Evolutionary conservation across 2,888 invertebrate species (phyloP), one percentile per base, ranked within the genome.

Genomic region (Hirtodrosophila alboralis): DNA sequence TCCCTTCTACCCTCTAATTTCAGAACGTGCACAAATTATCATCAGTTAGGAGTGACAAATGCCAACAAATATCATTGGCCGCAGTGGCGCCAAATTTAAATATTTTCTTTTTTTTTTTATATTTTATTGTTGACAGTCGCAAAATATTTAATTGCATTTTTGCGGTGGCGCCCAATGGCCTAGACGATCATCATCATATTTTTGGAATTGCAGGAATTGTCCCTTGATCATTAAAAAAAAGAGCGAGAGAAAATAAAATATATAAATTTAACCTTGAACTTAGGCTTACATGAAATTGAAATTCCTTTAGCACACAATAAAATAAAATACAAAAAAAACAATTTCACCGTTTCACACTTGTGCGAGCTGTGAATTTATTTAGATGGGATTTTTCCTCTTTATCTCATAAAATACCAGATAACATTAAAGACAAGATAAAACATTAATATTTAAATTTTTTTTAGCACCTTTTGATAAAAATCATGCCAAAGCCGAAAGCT

Each of bases 401-500:
- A 49, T 44, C 30, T 41, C 51, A 26, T 59, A 37, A 63, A 58
- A 56, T 47, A 61, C 38, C 47, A 51, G 54, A 51, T 66, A 52
- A 57, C 48, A 48, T 31, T 47, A 37, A 53, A 58, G 45, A 51
- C 41, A 47, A 49, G 31, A 57, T 47, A 16, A 51, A 38, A 36
- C 61, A 67, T 52, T 66, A 49, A 68, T 58, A 52, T 70, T 37
- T 38, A 6, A 41, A 58, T 60, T 80, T 72, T n/a, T 75, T 67
- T 79, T 73, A 68, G 63, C 80, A 84, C 77, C 59, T 73, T 40
- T 12, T 51, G 54, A 64, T 54, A 52, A 41, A 53, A 40, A 59
- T 51, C 28, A 38, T 9, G 41, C 5, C 47, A 21, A 47, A 48
- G 14, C 37, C 21, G 33, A 43, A 34, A 38, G 28, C 43, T 31